Evolutionary conservation across 2,888 invertebrate species (phyloP), one percentile per base, ranked within the genome.

Genomic region (Agonopterix alstromeriana): DNA sequence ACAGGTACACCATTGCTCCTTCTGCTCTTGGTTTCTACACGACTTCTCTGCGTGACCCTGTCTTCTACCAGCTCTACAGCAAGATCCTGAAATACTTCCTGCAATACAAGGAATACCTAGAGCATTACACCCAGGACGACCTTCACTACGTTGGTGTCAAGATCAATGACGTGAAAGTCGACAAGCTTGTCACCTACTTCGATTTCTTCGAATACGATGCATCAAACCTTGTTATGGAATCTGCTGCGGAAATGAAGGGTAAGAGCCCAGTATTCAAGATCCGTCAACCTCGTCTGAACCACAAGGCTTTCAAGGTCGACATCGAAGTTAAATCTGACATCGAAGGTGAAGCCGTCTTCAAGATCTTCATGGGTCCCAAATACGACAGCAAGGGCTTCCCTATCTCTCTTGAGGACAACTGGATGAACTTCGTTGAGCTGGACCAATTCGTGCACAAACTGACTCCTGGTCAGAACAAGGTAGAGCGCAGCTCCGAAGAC

Each of bases 401-500:
- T 35, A 64, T 91, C 14, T 75, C 77, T 52, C 66, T 93, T 10
- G 83, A 89, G 53, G 81, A 91, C 10, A 90, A 90, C 70, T 89
- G 90, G 70, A 76, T 85, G 53, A 60, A 63, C 61, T 63, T 61
- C 55, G 43, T 59, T 14, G 58, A 58, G 46, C 45, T 63, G 11
- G 63, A 63, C 50, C 49, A 46, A 52, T 90, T 91, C 76, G 55
- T 61, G 36, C 84, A 90, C 58, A 87, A 91, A 48, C 79, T 95
- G 54, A 79, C 73, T 8, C 70, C 89, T 52, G 95, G 95, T 35
- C 73, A 89, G 51, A 95, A 94, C 73, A 80, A 88, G 53, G 87
- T 95, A 57, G 85, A 83, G 46, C 92, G 95, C 46, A 90, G 83
- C 64, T 94, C 93, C 47, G 80, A 89, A 41, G 92, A 94, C 10